These are phyloP conservation scores for Meganola albula DNA, from an alignment of 2,888 invertebrate species.

Conservation along the genomic window DNA sequence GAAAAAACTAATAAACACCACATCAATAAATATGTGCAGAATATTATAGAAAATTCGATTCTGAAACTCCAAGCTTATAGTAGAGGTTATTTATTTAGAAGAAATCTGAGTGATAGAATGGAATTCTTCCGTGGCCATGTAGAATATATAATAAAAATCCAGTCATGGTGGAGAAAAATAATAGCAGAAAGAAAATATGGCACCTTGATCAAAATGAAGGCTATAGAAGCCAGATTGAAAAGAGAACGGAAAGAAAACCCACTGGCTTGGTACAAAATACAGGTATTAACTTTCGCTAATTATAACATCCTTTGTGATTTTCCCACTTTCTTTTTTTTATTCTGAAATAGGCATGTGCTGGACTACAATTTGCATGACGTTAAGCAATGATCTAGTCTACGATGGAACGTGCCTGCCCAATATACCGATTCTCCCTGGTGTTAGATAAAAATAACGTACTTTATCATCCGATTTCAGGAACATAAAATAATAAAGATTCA, in stretches of 20 bases:
- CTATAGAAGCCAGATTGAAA: slow-evolving; percentile 55
- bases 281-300: too few relatives aligned
- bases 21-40: slow-evolving; percentile 58
- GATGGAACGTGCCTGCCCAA: too few relatives aligned
- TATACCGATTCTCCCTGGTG: too few relatives aligned
- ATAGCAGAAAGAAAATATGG: slow-evolving; percentile 62
- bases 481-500: slow-evolving; percentile 80
- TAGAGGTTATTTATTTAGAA: slow-evolving; percentile 78
- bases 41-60: slow-evolving; percentile 60
- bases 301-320: too few relatives aligned
- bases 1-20: slow-evolving; percentile 66
- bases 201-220: slow-evolving; percentile 60
- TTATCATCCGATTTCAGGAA: slow-evolving; percentile 64
- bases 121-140: slow-evolving; percentile 60
- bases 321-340: too few relatives aligned
- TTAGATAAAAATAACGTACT: too few relatives aligned
- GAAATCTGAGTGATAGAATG: slow-evolving; percentile 54
- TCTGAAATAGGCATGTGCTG: too few relatives aligned
- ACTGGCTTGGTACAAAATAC: slow-evolving; percentile 70
- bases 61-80: slow-evolving; percentile 78
- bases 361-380: too few relatives aligned
- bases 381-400: too few relatives aligned
- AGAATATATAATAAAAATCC: slow-evolving; percentile 64
- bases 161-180: slow-evolving; percentile 81
- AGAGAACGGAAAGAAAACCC: slow-evolving; percentile 57